Evolutionary conservation across 2,113 vertebrate species (phyloP), one percentile per base, ranked within the genome.

Genomic region (Meleagris gallopavo): DNA sequence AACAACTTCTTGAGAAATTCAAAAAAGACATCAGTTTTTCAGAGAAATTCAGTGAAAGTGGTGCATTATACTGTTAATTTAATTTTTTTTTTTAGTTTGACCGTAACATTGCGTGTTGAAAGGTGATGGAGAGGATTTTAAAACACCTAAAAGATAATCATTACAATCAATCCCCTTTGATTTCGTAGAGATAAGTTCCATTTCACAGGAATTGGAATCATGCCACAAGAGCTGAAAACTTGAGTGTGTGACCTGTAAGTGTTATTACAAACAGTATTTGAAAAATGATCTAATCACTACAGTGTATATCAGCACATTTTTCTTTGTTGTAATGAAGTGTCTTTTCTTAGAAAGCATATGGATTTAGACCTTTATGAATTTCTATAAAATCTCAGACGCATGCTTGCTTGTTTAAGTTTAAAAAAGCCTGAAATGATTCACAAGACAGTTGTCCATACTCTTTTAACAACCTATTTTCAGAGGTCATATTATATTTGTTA

Each of bases 291-390:
- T 97, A 96, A 97, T 97, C 96, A 95, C 79, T 91, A 10, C 34
- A 78, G 43, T 89, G 46, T 32, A 94, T 87, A 97, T 95, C 94
- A 97, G 92, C 96, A 94, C 96, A 97, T 97, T 97, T 97, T 98
- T 98, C 97, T 98, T 90, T 90, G 8, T 86, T 96, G 46, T 96
- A 97, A 97, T 96, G 96, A 97, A 97, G 89, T 97, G 94, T 96
- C 91, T 97, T 20, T 97, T 96, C 89, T 75, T 95, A 95, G 80
- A 96, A 89, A 94, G 67, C 67, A 89, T 96, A 96, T 94, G 62
- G 96, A 97, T 98, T 96, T 90, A 95, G 91, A 93, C 48, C 96
- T 95, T 75, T 83, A 70, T 73, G 83, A 94, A 97, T 92, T 88
- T 96, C 83, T 97, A 89, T 90, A 95, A 95, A 95, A 55, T 79